These are phyloP conservation scores for Akabosia matsudoensis DNA, from an alignment of 1,140 invertebrate genomes.

Conservation along the genomic window DNA sequence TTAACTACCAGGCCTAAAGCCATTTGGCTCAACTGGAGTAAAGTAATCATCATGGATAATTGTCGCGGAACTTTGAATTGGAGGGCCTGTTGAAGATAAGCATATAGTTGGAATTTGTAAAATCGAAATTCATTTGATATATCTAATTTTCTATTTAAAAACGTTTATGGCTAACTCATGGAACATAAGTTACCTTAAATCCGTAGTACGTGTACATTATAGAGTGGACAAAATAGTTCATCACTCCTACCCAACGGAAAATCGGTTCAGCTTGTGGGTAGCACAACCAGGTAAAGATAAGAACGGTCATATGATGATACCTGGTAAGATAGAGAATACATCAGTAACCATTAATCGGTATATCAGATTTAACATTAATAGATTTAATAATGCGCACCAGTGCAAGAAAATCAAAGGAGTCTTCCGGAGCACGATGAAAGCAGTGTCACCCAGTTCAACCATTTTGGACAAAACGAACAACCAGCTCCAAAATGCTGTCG, in stretches of 20 bases:
- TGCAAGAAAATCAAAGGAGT: slow-evolving; percentile 43
- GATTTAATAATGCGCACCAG: slow-evolving; percentile 32
- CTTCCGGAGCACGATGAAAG: slow-evolving; percentile 42
- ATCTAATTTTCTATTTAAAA: not conserved
- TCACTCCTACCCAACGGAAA: slow-evolving; percentile 37
- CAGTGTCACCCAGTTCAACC: slow-evolving; percentile 40
- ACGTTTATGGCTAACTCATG: not conserved
- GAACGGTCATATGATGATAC: slow-evolving; percentile 43
- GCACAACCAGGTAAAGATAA: slow-evolving; percentile 40
- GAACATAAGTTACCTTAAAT: slow-evolving; percentile 28
- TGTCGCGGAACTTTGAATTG: slow-evolving; percentile 34
- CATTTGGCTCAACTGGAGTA: slow-evolving; percentile 40
- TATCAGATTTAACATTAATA: not conserved
- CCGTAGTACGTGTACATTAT: slow-evolving; percentile 42
- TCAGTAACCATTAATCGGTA: not conserved
- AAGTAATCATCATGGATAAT: slow-evolving; percentile 36
- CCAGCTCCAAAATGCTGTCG: slow-evolving; percentile 40
- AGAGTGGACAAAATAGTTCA: slow-evolving; percentile 42
- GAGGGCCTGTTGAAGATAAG: slow-evolving; percentile 20
- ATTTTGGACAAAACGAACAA: slow-evolving; percentile 37
- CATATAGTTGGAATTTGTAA: not conserved
- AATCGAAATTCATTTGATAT: slow-evolving; percentile 6
- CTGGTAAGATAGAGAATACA: slow-evolving; percentile 12
- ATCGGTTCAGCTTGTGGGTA: slow-evolving; percentile 39
- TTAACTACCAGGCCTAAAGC: slow-evolving; percentile 36